These are phyloP conservation scores for Toxotes chatareus DNA, from an alignment of 2,113 vertebrate genomes.

Conservation along the genomic window DNA sequence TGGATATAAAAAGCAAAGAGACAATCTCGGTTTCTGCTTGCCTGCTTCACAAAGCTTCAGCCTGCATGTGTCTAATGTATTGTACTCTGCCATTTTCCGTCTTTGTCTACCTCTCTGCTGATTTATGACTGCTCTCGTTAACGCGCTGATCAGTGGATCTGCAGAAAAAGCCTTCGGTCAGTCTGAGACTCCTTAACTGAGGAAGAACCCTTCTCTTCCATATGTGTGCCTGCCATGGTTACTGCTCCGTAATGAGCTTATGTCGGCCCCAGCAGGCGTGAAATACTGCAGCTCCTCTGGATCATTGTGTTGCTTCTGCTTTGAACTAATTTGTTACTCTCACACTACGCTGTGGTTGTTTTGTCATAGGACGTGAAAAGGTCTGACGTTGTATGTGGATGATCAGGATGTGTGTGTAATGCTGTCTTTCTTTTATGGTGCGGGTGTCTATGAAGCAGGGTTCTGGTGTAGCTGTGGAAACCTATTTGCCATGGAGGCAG, in stretches of 20 bases:
- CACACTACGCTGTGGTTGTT: conserved; percentile 15
- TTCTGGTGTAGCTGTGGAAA: conserved; percentile 69
- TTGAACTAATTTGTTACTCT: conserved; percentile 63
- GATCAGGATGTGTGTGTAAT: conserved; percentile 19
- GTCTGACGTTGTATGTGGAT: conserved; percentile 5
- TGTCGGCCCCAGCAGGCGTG: conserved; percentile 60
- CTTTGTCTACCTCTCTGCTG: conserved; percentile 23
- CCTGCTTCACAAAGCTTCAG: conserved; percentile 46
- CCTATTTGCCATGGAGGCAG: conserved; percentile 75
- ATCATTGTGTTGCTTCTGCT: conserved; percentile 56
- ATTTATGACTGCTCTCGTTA: conserved; percentile 58
- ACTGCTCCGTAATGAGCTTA: conserved; percentile 72
- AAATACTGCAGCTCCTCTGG: conserved; percentile 64
- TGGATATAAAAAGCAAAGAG: conserved; percentile 47
- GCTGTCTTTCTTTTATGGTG: conserved; percentile 41
- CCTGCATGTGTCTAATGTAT: conserved; percentile 40
- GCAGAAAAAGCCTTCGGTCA: conserved; percentile 29
- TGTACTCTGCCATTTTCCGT: conserved; percentile 21
- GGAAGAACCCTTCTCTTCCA: conserved; percentile 26
- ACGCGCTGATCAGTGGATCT: conserved; percentile 57
- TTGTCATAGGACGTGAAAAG: conserved; percentile 41
- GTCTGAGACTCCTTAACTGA: conserved; percentile 20
- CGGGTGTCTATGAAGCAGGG: conserved; percentile 28
- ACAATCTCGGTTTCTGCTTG: conserved; percentile 31
- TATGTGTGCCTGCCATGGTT: conserved; percentile 55